Conservation (phyloP, 2,797 vertebrate genomes). For the Microctenopoma lineatum region DNA sequence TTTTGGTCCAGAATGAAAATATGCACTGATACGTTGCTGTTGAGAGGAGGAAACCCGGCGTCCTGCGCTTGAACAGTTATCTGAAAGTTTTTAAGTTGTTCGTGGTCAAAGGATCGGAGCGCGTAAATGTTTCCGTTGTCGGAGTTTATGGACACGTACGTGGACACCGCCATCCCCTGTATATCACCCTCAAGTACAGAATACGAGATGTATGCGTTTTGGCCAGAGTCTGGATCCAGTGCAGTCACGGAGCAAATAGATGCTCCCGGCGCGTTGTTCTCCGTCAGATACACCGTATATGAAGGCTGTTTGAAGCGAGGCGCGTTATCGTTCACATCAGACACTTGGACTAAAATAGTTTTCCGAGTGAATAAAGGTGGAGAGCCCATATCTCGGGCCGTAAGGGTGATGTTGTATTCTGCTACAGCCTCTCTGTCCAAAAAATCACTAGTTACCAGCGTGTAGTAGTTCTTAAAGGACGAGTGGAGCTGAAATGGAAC, state of each 20-base stretch:
- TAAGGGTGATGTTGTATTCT: conserved; percentile 88
- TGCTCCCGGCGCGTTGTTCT: conserved; percentile 91
- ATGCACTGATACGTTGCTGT: conserved; percentile 84
- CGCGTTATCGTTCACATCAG: conserved; percentile 90
- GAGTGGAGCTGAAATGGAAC: conserved; percentile 90
- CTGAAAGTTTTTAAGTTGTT: conserved; percentile 88
- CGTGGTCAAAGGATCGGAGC: conserved; percentile 90
- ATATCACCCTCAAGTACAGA: conserved; percentile 86
- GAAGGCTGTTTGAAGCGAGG: conserved; percentile 89
- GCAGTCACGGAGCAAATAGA: conserved; percentile 90
- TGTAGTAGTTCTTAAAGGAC: conserved; percentile 92
- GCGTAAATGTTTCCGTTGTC: conserved; percentile 93
- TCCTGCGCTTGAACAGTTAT: conserved; percentile 88
- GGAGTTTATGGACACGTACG: conserved; percentile 91
- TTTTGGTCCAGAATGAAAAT: conserved; percentile 91
- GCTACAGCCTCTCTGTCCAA: conserved; percentile 87
- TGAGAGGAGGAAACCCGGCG: conserved; percentile 87
- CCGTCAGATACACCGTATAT: conserved; percentile 89
- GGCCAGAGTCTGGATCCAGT: conserved; percentile 85
- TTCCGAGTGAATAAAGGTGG: conserved; percentile 85
- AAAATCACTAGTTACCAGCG: conserved; percentile 85
- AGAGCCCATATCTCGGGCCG: conserved; percentile 86
- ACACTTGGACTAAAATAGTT: conserved; percentile 85
- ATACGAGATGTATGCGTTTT: conserved; percentile 91
- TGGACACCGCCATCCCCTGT: conserved; percentile 87